Percentiles rank a stretch among this genome's conserved stretches.
phyloP scores from a whole-genome alignment of 2,113 vertebrate genomes.

The Sitta europaea region DNA sequence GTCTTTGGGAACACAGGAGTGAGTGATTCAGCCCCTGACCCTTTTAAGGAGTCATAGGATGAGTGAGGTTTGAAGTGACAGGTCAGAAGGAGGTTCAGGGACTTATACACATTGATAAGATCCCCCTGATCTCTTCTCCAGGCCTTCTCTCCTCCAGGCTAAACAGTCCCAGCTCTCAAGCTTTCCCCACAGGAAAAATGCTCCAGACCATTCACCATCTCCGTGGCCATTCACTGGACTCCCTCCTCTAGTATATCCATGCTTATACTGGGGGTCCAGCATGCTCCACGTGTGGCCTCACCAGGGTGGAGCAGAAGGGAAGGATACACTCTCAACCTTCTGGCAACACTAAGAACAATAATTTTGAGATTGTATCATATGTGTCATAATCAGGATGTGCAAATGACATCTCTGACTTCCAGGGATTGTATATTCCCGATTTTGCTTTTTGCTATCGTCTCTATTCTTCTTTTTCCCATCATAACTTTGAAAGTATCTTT shows the following conservation, averaged over 20 bases:
- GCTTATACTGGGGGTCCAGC: background rate
- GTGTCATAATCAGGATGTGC: background rate
- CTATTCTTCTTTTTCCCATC: background rate
- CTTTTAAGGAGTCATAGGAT: background rate
- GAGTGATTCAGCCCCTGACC: background rate
- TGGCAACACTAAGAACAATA: background rate
- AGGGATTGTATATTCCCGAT: background rate
- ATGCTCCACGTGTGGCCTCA: background rate
- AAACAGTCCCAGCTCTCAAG: background rate
- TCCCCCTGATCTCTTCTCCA: background rate
- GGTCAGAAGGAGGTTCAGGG: background rate
- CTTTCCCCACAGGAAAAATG: background rate
- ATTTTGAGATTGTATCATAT: background rate
- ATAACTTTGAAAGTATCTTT: background rate
- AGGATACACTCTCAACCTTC: background rate
- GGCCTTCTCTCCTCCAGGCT: background rate
- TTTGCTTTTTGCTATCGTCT: background rate
- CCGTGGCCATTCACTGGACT: background rate
- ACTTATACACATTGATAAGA: background rate
- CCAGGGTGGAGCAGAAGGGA: background rate
- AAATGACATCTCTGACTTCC: background rate
- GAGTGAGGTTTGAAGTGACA: background rate
- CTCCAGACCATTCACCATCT: background rate
- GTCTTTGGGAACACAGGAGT: background rate
- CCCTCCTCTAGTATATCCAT: background rate